Evolutionary conservation across 35 echinoderm and acorn worm genomes (phyloP).

Genomic region (Chiridota heheva): DNA sequence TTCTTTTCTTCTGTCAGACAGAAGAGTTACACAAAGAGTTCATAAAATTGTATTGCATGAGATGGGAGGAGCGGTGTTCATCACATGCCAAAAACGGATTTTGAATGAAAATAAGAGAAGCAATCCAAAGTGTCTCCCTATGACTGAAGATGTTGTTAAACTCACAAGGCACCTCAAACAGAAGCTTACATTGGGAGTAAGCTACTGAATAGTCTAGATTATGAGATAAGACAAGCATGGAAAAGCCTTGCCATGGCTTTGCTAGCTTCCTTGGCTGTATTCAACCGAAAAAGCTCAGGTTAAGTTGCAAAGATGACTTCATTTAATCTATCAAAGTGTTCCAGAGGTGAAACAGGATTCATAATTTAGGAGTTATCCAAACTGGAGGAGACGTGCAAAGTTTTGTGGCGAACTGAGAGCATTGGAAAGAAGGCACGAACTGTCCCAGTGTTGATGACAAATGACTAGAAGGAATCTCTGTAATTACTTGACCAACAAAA

Average conservation of each 20-base stretch:
- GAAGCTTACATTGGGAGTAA: background rate
- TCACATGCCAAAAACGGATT: conserved; percentile 54
- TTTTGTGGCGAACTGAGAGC: conserved; percentile 60
- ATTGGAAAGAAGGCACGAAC: conserved; percentile 58
- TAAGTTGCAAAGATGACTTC: conserved; percentile 57
- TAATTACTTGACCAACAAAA: conserved; percentile 3
- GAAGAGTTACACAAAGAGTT: conserved; percentile 35
- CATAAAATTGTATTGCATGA: conserved; percentile 40
- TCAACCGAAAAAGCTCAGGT: conserved; percentile 69
- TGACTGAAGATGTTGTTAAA: conserved; percentile 68
- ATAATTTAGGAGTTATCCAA: conserved; percentile 9
- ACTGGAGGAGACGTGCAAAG: conserved; percentile 60
- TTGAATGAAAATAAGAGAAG: conserved; percentile 67
- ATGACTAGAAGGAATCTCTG: conserved; percentile 27
- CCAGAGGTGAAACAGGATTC: conserved; percentile 22
- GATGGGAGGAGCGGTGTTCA: conserved; percentile 56
- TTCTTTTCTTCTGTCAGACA: conserved; percentile 46
- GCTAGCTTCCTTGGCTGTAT: conserved; percentile 39
- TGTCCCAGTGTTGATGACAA: conserved; percentile 61
- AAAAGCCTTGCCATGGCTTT: conserved; percentile 21
- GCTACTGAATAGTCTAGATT: background rate
- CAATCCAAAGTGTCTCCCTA: conserved; percentile 58
- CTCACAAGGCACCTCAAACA: conserved; percentile 57
- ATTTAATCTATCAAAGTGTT: conserved; percentile 59
- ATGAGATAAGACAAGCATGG: conserved; percentile 51